Conservation (phyloP, 2,888 invertebrate genomes). For the Eristalis intricaria region DNA sequence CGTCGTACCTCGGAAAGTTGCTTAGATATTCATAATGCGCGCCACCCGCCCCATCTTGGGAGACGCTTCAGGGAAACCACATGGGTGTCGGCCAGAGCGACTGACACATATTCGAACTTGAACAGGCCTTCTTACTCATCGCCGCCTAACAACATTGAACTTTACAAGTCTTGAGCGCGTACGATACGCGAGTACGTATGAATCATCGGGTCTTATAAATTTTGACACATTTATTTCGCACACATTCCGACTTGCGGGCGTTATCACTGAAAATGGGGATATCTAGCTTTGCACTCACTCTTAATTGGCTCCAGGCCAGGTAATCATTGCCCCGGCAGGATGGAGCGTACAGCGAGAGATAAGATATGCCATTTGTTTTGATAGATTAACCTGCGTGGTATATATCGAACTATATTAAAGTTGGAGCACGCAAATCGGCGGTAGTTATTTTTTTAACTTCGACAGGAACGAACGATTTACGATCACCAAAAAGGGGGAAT, state of each 20-base stretch:
- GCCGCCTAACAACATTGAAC: not conserved
- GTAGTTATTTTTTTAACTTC: conserved; percentile 43
- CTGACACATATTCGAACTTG: conserved; percentile 15
- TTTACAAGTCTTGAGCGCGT: not conserved
- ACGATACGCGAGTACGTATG: not conserved
- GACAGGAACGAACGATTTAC: conserved; percentile 56
- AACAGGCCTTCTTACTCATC: not conserved
- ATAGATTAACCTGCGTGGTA: conserved; percentile 17
- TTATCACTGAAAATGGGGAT: not conserved
- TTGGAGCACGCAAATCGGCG: not conserved
- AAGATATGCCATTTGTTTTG: conserved; percentile 40
- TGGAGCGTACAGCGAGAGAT: not conserved
- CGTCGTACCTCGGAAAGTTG: not conserved
- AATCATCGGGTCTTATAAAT: not conserved
- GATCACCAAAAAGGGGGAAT: conserved; percentile 8
- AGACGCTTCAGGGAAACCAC: not conserved
- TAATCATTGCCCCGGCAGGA: not conserved
- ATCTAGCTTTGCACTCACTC: not conserved
- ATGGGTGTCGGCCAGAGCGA: not conserved
- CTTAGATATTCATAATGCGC: conserved; percentile 12
- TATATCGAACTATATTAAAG: conserved; percentile 10
- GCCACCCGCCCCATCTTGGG: not conserved
- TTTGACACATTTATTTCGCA: not conserved
- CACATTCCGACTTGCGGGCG: not conserved
- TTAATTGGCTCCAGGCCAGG: not conserved